These are phyloP conservation scores for Steatornis caripensis DNA, from an alignment of 2,113 vertebrate genomes.

Conservation along the genomic window DNA sequence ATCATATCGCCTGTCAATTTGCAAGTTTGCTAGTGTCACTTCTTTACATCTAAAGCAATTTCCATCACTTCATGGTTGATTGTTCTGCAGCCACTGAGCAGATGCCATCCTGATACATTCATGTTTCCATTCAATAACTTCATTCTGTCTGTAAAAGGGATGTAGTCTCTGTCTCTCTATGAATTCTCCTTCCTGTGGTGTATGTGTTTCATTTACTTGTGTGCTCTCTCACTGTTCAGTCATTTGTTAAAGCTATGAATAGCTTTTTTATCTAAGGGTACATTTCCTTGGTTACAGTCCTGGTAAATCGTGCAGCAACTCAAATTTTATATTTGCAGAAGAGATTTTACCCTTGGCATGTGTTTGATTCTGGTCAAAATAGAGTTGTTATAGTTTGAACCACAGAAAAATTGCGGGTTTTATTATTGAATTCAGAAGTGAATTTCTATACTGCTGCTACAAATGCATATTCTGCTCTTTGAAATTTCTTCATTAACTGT, in stretches of 20 bases:
- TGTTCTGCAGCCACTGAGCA: not conserved
- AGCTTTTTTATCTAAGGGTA: not conserved
- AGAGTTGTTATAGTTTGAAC: not conserved
- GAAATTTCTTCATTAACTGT: not conserved
- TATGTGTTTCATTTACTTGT: not conserved
- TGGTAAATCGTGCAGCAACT: not conserved
- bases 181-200: not conserved
- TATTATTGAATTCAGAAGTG: not conserved
- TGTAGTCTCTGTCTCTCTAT: not conserved
- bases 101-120: not conserved
- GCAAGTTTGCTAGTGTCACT: not conserved
- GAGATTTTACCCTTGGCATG: not conserved
- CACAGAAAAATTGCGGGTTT: not conserved
- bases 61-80: not conserved
- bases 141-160: not conserved
- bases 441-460: not conserved
- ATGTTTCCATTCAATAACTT: not conserved
- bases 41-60: not conserved
- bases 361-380: not conserved
- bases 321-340: not conserved
- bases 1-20: not conserved
- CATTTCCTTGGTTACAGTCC: not conserved
- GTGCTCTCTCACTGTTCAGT: not conserved
- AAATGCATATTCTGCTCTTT: not conserved
- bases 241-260: not conserved